Evolutionary conservation across 2,113 vertebrate genomes (phyloP).

Genomic region (Pyrgilauda ruficollis): DNA sequence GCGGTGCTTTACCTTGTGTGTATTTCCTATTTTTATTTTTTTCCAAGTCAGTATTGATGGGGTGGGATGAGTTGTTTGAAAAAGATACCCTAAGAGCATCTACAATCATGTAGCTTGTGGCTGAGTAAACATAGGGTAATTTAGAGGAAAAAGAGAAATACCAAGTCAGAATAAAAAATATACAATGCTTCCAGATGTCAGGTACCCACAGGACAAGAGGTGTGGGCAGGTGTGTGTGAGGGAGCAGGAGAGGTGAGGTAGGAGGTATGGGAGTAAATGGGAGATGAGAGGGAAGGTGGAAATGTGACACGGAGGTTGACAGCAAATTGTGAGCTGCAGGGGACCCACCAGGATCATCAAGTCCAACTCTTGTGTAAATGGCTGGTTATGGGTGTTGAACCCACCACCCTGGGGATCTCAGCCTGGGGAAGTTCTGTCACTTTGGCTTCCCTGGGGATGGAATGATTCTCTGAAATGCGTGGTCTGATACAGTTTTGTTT

Average conservation of each 20-base stretch:
- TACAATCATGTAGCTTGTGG: accelerated
- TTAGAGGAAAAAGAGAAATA: not conserved
- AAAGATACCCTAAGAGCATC: not conserved
- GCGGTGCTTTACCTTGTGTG: not conserved
- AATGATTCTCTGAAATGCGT: accelerated
- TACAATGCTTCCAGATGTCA: not conserved
- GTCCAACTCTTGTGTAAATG: not conserved
- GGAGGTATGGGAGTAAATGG: not conserved
- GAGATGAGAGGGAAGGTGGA: not conserved
- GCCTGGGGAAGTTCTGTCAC: not conserved
- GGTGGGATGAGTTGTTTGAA: not conserved
- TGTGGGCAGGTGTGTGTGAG: not conserved
- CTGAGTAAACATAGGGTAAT: not conserved
- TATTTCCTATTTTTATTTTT: not conserved
- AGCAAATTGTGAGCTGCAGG: not conserved
- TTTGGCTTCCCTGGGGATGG: accelerated
- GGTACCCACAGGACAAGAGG: accelerated
- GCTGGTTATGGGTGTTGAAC: accelerated
- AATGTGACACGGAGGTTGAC: not conserved
- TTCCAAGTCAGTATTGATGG: not conserved
- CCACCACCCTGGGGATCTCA: accelerated
- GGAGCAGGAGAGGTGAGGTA: not conserved
- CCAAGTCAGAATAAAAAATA: not conserved
- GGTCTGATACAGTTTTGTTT: not conserved
- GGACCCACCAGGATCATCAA: not conserved